phyloP scores from a whole-genome alignment of 2,888 invertebrate genomes.

The Ophion ellenae region DNA sequence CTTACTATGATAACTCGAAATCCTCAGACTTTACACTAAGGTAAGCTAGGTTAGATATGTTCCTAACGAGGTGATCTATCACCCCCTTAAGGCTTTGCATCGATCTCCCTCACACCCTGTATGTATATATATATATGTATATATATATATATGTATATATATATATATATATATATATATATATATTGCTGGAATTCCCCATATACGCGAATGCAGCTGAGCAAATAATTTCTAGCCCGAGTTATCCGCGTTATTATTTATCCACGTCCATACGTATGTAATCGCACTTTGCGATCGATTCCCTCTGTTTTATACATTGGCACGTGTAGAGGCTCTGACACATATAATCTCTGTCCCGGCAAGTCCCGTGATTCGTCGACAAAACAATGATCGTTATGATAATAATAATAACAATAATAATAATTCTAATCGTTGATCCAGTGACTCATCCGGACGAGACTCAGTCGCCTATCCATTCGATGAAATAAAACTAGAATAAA shows the following conservation, averaged over 20 bases:
- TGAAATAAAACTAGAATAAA: constrained; percentile 30
- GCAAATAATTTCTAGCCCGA: neutral
- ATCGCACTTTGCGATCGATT: constrained; percentile 50
- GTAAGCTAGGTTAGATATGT: too few relatives aligned
- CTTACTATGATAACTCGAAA: too few relatives aligned
- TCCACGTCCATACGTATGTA: neutral
- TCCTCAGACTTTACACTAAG: too few relatives aligned
- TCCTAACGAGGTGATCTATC: too few relatives aligned
- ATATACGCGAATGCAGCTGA: neutral
- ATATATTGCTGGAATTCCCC: neutral
- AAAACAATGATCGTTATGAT: constrained; percentile 25
- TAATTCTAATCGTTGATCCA: constrained; percentile 43
- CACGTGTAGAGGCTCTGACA: constrained; percentile 31
- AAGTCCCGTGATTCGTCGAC: constrained; percentile 47
- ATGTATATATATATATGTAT: too few relatives aligned
- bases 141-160: too few relatives aligned
- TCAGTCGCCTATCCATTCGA: constrained; percentile 24
- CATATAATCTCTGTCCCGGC: constrained; percentile 38
- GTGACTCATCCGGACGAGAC: constrained; percentile 50
- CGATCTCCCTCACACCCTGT: too few relatives aligned
- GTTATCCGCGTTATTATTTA: constrained; percentile 31
- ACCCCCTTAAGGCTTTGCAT: too few relatives aligned
- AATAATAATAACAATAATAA: constrained; percentile 41
- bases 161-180: too few relatives aligned
- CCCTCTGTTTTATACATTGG: constrained; percentile 10